phyloP scores from a whole-genome alignment of 2,113 vertebrate species.

The Raphicerus campestris region DNA sequence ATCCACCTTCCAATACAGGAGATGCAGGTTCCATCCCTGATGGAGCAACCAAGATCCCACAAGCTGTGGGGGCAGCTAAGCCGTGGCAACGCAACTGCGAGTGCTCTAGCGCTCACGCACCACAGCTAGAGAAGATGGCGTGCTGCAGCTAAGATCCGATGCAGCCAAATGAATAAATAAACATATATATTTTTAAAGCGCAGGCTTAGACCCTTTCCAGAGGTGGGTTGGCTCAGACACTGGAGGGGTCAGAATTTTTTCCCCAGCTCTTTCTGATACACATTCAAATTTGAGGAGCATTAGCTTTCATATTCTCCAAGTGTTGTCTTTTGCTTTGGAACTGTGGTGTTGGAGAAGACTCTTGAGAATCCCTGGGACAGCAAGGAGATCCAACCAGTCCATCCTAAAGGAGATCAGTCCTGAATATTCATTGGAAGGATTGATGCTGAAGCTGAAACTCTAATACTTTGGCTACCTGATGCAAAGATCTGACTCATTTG shows the following conservation, averaged over 20 bases:
- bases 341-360: not conserved
- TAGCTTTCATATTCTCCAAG: not conserved
- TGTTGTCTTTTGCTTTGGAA: not conserved
- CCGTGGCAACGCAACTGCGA: accelerated
- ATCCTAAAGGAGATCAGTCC: not conserved
- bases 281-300: too few species aligned
- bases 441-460: not conserved
- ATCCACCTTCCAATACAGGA: not conserved
- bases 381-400: not conserved
- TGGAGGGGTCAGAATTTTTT: not conserved
- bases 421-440: not conserved
- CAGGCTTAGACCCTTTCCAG: not conserved
- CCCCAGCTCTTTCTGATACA: not conserved
- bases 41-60: not conserved
- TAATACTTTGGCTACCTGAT: not conserved
- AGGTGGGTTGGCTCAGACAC: not conserved
- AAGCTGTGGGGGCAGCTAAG: not conserved
- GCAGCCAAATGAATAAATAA: not conserved
- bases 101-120: not conserved
- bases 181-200: not conserved
- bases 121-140: not conserved
- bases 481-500: not conserved
- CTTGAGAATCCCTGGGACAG: not conserved
- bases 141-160: not conserved
- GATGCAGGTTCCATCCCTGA: not conserved